phyloP scores from a whole-genome alignment of 2,888 invertebrate species.

The Thysanoteuthis rhombus region DNA sequence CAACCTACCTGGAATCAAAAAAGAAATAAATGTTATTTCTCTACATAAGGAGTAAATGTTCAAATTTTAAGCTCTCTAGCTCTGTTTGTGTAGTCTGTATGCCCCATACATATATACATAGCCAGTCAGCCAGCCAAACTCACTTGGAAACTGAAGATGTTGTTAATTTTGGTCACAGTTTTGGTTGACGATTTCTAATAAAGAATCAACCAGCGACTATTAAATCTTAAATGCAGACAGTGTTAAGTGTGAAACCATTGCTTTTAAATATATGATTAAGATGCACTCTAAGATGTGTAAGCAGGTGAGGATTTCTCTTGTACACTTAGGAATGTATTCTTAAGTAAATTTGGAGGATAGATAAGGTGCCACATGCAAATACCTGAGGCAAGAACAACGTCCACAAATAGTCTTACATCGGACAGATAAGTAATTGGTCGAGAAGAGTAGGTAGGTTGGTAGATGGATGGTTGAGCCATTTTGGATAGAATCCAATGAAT shows the following conservation, averaged over 20 bases:
- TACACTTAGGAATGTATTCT: neutral
- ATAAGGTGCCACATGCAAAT: neutral
- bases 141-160: no score
- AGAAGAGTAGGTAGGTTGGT: neutral
- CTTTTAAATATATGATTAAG: conserved; percentile 12
- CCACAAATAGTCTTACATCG: neutral
- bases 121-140: no score
- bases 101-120: no score
- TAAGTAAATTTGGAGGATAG: neutral
- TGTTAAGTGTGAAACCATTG: neutral
- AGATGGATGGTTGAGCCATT: neutral
- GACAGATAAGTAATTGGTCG: neutral
- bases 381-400: neutral
- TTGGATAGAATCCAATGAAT: neutral
- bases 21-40: no score
- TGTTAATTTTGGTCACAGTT: no score
- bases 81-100: no score
- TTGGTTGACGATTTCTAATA: no score
- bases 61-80: no score
- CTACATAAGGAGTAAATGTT: no score
- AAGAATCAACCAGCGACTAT: neutral
- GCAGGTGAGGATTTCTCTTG: neutral
- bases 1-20: no score
- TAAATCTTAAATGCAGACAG: neutral
- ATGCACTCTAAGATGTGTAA: neutral